A percentile compares a stretch with the other conserved stretches of the same genome.
Conservation (phyloP, 2,797 vertebrate genomes). For the Aplochiton taeniatus region DNA sequence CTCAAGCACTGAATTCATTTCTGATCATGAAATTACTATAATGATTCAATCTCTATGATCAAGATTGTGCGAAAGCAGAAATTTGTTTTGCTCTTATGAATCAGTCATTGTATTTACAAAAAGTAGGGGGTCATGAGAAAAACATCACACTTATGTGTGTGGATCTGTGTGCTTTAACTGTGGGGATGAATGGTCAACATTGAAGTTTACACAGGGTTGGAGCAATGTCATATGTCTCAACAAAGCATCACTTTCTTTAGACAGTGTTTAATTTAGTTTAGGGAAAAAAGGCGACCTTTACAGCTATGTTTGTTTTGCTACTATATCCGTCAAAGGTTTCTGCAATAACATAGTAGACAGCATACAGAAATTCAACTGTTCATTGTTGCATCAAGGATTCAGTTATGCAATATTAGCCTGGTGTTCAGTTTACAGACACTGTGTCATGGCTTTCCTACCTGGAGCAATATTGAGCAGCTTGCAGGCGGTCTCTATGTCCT, state of each 20-base stretch:
- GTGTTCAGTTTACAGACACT: neutral
- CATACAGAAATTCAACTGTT: neutral
- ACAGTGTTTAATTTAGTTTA: neutral
- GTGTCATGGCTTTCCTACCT: slow-evolving; percentile 69
- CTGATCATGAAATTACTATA: too few relatives aligned
- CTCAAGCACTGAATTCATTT: too few relatives aligned
- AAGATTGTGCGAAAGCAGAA: too few relatives aligned
- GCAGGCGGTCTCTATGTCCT: slow-evolving; percentile 94
- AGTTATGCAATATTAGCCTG: too few relatives aligned
- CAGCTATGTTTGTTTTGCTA: slow-evolving; percentile 13
- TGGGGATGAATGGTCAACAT: slow-evolving; percentile 46
- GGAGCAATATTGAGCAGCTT: slow-evolving; percentile 92
- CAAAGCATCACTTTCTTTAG: slow-evolving; percentile 11
- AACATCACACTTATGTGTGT: neutral
- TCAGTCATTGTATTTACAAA: too few relatives aligned
- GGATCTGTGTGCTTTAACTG: slow-evolving; percentile 23
- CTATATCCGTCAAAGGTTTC: neutral
- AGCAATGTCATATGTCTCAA: slow-evolving; percentile 3
- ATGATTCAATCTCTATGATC: too few relatives aligned
- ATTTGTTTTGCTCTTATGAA: too few relatives aligned
- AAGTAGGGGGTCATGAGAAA: too few relatives aligned
- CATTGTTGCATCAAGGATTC: too few relatives aligned
- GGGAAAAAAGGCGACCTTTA: slow-evolving; percentile 15
- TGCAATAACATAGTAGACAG: neutral
- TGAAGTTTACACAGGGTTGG: slow-evolving; percentile 62